phyloP scores from a whole-genome alignment of 2,888 invertebrate genomes.

The Drosophila vallismaia region DNA sequence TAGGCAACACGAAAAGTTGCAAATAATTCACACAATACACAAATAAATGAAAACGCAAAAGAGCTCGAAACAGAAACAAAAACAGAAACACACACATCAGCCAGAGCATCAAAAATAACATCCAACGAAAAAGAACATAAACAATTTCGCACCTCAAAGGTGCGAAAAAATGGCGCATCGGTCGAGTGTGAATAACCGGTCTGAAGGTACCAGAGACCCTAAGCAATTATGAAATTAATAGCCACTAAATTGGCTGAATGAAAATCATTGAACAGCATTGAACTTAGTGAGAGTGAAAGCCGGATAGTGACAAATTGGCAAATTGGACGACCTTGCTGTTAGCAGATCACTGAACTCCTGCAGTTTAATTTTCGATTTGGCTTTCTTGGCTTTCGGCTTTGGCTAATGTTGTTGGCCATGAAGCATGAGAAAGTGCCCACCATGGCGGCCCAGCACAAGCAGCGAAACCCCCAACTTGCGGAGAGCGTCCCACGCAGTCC shows the following conservation, averaged over 20 bases:
- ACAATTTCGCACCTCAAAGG: constrained; percentile 39
- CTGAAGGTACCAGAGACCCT: constrained; percentile 53
- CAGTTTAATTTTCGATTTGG: background rate
- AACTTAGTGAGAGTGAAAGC: constrained; percentile 39
- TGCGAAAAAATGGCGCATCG: constrained; percentile 56
- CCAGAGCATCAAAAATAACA: background rate
- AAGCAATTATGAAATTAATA: constrained; percentile 74
- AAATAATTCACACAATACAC: constrained; percentile 36
- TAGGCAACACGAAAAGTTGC: constrained; percentile 31
- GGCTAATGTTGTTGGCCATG: constrained; percentile 59
- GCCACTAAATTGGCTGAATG: constrained; percentile 65
- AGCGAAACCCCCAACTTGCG: constrained; percentile 39
- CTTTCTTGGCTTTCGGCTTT: background rate
- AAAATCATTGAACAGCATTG: constrained; percentile 52
- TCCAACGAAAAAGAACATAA: constrained; percentile 18
- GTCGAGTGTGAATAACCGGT: constrained; percentile 68
- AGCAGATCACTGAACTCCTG: constrained; percentile 50
- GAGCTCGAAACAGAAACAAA: constrained; percentile 8
- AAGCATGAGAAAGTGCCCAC: constrained; percentile 76
- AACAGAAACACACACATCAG: constrained; percentile 2
- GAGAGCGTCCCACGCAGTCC: constrained; percentile 77
- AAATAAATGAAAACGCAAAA: constrained; percentile 38
- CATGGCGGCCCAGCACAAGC: constrained; percentile 53
- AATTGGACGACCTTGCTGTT: constrained; percentile 39
- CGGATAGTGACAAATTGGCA: constrained; percentile 44